Evolutionary conservation across 2,113 vertebrate genomes (phyloP), one percentile per base, ranked within the genome.

Genomic region (Dunckerocampus dactyliophorus): DNA sequence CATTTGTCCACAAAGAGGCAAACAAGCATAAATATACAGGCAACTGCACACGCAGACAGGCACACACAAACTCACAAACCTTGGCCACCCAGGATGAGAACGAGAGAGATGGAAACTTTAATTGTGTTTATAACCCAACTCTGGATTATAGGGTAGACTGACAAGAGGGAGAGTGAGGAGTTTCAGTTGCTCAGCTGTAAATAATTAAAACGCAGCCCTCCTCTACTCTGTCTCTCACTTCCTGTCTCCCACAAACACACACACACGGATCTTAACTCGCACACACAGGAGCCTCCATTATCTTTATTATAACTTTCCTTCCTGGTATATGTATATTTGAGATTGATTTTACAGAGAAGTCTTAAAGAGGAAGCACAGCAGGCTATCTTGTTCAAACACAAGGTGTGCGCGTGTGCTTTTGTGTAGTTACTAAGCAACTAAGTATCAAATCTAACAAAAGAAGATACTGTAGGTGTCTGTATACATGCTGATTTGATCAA

Each of bases 71-170:
- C 58, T 74, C 59, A 68, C 74, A 67, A 54, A 59, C 47, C 19
- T 39, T 65, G 90, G 73, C 90, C 91, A 92, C 91, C 90, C 91
- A 92, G 81, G 79, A 84, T 70, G 87, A 82, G 59, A 49, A 57
- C 37, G 61, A 67, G 65, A 66, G 66, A 72, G 67, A 74, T 85
- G 89, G 87, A 90, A 87, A 89, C 76, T 86, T 85, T 87, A 89
- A 87, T 81, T 76, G 78, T 89, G 89, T 89, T 89, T 89, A 85
- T 85, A 87, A 82, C 85, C 80, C 78, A 86, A 76, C 71, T 84
- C 80, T 80, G 82, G 90, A 91, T 91, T 91, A 92, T 67, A 90
- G 87, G 81, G 78, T 75, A 71, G 81, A 72, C 54, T 63, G 65
- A 52, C 62, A 59, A 37, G 65, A 46, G 59, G 49, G 66, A 52